Percentiles rank a stretch among this genome's conserved stretches.
Evolutionary conservation across 2,888 invertebrate species (phyloP).

Genomic region (Torymus auratus): DNA sequence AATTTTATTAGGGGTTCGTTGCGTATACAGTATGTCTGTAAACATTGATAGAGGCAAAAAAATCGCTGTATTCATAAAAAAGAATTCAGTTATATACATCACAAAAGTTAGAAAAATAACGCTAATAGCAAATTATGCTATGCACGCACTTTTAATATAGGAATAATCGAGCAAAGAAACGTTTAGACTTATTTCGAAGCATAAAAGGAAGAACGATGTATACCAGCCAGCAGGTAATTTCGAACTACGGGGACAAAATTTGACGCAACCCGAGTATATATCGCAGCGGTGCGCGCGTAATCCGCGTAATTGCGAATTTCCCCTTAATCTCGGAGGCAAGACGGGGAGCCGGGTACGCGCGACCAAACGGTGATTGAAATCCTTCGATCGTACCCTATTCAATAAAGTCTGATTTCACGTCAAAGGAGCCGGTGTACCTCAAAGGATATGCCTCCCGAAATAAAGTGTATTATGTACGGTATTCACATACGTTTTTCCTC

Average conservation of each 20-base stretch:
- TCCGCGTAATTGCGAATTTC: slow-evolving; percentile 71
- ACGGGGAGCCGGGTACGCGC: slow-evolving; percentile 49
- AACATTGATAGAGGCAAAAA: no score
- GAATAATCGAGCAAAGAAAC: slow-evolving; percentile 15
- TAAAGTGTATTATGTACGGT: slow-evolving; percentile 62
- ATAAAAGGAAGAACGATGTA: slow-evolving; percentile 1
- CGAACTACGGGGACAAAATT: slow-evolving; percentile 14
- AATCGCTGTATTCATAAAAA: no score
- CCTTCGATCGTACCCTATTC: slow-evolving; percentile 66
- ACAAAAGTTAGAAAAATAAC: no score
- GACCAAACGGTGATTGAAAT: slow-evolving; percentile 67
- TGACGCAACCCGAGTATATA: not conserved
- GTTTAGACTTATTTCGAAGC: not conserved
- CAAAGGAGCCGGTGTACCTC: slow-evolving; percentile 63
- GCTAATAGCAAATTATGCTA: no score
- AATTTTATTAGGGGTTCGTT: no score
- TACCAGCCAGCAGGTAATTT: slow-evolving; percentile 34
- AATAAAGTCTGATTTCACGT: slow-evolving; percentile 69
- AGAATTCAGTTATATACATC: no score
- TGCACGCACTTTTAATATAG: not conserved
- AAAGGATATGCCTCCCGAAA: slow-evolving; percentile 46
- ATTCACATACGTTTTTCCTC: slow-evolving; percentile 57
- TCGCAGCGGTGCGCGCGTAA: slow-evolving; percentile 36
- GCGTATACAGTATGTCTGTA: no score
- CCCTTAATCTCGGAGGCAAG: slow-evolving; percentile 67